A percentile compares a stretch with the other conserved stretches of the same genome.
Conservation (phyloP, 2,113 vertebrate species). For the Ptyas mucosa region DNA sequence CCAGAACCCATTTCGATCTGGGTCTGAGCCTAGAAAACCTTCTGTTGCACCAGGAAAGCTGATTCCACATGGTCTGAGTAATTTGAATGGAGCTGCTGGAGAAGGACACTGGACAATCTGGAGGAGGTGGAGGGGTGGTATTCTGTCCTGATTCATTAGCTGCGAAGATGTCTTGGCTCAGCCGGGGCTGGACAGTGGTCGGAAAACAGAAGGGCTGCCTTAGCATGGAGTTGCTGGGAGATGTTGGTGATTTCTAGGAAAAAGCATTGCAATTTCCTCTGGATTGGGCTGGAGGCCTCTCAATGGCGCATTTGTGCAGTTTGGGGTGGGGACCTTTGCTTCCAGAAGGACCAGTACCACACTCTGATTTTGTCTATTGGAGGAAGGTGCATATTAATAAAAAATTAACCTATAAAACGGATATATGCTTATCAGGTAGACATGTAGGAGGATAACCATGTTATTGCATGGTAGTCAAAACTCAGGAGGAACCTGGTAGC, state of each 20-base stretch:
- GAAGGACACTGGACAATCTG: background rate
- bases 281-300: background rate
- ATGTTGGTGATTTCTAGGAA: background rate
- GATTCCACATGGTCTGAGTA: background rate
- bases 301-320: background rate
- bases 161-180: background rate
- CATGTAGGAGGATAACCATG: background rate
- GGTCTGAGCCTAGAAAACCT: background rate
- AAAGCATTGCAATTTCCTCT: background rate
- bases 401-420: background rate
- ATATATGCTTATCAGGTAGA: background rate
- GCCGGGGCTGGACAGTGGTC: background rate
- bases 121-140: background rate
- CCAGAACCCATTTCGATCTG: background rate
- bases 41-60: background rate
- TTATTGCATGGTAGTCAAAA: background rate
- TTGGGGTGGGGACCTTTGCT: background rate
- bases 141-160: background rate
- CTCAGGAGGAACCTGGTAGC: background rate
- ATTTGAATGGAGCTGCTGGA: background rate
- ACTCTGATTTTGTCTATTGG: background rate
- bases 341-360: background rate
- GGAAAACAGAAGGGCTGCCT: background rate
- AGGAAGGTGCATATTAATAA: background rate
- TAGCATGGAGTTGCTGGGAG: background rate